Evolutionary conservation across 2,888 invertebrate species (phyloP).

Genomic region (Lasioglossum vierecki): DNA sequence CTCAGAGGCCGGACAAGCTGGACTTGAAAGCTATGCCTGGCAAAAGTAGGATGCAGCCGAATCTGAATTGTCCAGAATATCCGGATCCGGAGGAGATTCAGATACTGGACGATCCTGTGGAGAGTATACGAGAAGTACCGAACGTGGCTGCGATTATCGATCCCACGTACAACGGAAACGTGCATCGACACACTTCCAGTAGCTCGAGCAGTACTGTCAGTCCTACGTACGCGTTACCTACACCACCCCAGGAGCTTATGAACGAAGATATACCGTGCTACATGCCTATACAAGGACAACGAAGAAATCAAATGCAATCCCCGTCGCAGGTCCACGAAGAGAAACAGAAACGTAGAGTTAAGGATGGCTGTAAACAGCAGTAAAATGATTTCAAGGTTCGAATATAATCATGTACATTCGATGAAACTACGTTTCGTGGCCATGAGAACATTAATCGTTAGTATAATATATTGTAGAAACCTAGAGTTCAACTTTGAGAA

Average conservation of each 20-base stretch:
- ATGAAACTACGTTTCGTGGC: conserved; percentile 32
- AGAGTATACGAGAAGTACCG: conserved; percentile 76
- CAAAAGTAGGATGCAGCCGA: conserved; percentile 58
- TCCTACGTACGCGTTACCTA: conserved; percentile 80
- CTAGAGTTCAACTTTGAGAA: not conserved
- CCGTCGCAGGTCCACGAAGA: conserved; percentile 87
- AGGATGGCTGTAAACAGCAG: conserved; percentile 88
- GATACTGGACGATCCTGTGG: conserved; percentile 76
- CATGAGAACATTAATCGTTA: conserved; percentile 36
- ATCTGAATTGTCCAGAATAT: conserved; percentile 67
- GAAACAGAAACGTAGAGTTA: conserved; percentile 86
- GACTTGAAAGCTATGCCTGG: conserved; percentile 74
- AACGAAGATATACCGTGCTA: conserved; percentile 88
- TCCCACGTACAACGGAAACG: conserved; percentile 86
- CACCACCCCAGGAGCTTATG: conserved; percentile 78
- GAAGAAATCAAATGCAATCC: conserved; percentile 84
- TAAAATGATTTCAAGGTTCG: conserved; percentile 71
- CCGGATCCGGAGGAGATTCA: conserved; percentile 83
- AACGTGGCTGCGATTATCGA: conserved; percentile 89
- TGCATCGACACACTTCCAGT: conserved; percentile 76
- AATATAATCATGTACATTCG: conserved; percentile 24
- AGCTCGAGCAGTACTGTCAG: conserved; percentile 79
- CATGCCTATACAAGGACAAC: conserved; percentile 92
- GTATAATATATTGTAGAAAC: conserved; percentile 29
- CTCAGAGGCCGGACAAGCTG: conserved; percentile 80